phyloP scores from a whole-genome alignment of 2,888 invertebrate species.

The Pterobdella sp. region DNA sequence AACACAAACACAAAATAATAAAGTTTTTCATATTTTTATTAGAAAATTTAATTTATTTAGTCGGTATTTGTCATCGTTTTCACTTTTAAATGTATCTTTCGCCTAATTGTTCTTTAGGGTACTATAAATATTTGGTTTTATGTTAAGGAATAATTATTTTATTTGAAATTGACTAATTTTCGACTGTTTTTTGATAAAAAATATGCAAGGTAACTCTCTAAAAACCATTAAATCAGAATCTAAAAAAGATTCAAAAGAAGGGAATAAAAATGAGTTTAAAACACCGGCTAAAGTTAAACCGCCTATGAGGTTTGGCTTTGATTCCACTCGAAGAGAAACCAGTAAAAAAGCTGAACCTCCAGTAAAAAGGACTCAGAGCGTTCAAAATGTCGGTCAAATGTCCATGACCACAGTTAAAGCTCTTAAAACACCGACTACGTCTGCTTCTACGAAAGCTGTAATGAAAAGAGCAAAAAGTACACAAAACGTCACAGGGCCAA shows the following conservation, averaged over 20 bases:
- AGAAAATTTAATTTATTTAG: neutral
- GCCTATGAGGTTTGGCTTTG: constrained; percentile 5
- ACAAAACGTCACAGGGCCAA: constrained; percentile 46
- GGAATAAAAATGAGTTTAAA: neutral
- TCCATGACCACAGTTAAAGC: neutral
- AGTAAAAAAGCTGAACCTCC: constrained; percentile 42
- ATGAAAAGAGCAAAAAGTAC: constrained; percentile 49
- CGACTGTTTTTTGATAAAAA: neutral
- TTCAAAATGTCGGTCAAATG: constrained; percentile 43
- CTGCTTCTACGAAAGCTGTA: constrained; percentile 36
- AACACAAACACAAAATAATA: no score
- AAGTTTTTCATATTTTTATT: no score
- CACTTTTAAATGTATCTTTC: neutral
- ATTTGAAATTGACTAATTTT: no score
- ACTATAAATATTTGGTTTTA: no score
- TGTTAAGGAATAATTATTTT: no score
- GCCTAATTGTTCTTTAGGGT: neutral
- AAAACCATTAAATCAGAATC: constrained; percentile 11
- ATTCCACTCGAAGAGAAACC: neutral
- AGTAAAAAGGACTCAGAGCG: constrained; percentile 47
- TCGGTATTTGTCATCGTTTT: neutral
- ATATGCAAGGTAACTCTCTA: neutral
- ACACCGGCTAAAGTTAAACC: neutral
- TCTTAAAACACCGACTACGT: constrained; percentile 29
- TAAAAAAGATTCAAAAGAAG: constrained; percentile 20